Percentiles rank a stretch among this genome's conserved stretches.
These are phyloP conservation scores for Drosophila miranda DNA, from an alignment of 1,140 invertebrate genomes.

Conservation along the genomic window DNA sequence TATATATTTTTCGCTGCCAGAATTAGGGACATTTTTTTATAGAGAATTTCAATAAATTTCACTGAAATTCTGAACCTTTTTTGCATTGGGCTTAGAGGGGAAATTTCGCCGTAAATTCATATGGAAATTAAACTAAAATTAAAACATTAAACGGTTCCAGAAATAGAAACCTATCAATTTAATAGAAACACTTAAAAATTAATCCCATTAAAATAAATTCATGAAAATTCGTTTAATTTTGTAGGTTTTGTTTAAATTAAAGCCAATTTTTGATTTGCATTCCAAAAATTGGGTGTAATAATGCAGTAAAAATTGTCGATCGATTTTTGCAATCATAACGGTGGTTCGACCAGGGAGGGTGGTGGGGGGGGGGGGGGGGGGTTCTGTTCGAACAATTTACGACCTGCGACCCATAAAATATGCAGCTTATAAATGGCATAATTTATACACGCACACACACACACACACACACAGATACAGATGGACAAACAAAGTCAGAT, in stretches of 20 bases:
- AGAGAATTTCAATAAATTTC: too few relatives aligned
- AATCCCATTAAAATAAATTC: background rate
- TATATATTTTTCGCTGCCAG: too few relatives aligned
- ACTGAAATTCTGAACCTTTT: too few relatives aligned
- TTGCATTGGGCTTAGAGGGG: too few relatives aligned
- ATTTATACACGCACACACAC: constrained; percentile 45
- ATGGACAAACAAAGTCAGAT: constrained; percentile 56
- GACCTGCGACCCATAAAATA: constrained; percentile 69
- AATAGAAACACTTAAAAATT: too few relatives aligned
- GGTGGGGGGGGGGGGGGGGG: background rate
- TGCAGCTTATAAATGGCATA: constrained; percentile 75
- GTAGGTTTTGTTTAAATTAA: background rate
- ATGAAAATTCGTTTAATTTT: background rate
- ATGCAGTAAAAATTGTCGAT: constrained; percentile 38
- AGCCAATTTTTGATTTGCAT: too few relatives aligned
- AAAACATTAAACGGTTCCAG: too few relatives aligned
- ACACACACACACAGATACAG: background rate
- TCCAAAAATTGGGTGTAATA: constrained; percentile 17
- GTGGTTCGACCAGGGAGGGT: background rate
- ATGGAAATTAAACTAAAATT: too few relatives aligned
- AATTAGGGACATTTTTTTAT: too few relatives aligned
- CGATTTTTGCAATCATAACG: constrained; percentile 44
- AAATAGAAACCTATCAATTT: too few relatives aligned
- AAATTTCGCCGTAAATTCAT: too few relatives aligned
- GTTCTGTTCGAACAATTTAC: constrained; percentile 55